Conservation (phyloP, 1,140 invertebrate genomes). For the Meloidogyne chitwoodi region DNA sequence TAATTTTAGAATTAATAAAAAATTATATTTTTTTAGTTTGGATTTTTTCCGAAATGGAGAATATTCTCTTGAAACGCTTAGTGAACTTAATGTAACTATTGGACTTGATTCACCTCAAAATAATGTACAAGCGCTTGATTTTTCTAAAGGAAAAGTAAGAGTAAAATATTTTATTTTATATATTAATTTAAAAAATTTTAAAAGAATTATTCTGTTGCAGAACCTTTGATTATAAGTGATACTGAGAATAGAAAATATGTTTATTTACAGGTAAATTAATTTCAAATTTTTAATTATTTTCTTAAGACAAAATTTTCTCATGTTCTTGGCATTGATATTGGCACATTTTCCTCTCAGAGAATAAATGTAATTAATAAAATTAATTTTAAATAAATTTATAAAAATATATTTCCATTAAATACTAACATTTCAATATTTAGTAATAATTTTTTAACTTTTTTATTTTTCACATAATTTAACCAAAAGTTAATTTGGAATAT, state of each 20-base stretch:
- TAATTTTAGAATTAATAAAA: too few species aligned
- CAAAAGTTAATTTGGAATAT: too few species aligned
- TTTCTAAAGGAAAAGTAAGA: slow-evolving; percentile 73
- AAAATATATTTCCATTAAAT: too few species aligned
- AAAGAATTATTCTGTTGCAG: slow-evolving; percentile 96
- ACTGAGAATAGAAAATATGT: slow-evolving; percentile 99
- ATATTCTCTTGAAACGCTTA: slow-evolving; percentile 2
- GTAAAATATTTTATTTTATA: too few species aligned
- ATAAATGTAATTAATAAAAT: too few species aligned
- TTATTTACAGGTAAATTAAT: slow-evolving; percentile 84
- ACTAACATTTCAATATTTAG: too few species aligned
- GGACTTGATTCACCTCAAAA: slow-evolving; percentile 76
- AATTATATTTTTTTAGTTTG: neutral
- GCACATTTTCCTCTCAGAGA: slow-evolving; percentile 93
- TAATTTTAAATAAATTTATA: too few species aligned
- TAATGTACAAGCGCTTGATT: slow-evolving; percentile 85
- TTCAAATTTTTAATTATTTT: neutral
- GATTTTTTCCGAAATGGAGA: neutral
- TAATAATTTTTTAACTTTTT: too few species aligned
- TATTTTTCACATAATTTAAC: too few species aligned
- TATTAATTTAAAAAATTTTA: slow-evolving; percentile 27
- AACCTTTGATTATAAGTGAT: slow-evolving; percentile 97
- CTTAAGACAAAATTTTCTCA: slow-evolving; percentile 72
- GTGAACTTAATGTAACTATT: slow-evolving; percentile 90
- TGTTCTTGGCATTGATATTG: slow-evolving; percentile 94